Evolutionary conservation across 2,888 invertebrate species (phyloP).

Genomic region (Cosmia pyralina): DNA sequence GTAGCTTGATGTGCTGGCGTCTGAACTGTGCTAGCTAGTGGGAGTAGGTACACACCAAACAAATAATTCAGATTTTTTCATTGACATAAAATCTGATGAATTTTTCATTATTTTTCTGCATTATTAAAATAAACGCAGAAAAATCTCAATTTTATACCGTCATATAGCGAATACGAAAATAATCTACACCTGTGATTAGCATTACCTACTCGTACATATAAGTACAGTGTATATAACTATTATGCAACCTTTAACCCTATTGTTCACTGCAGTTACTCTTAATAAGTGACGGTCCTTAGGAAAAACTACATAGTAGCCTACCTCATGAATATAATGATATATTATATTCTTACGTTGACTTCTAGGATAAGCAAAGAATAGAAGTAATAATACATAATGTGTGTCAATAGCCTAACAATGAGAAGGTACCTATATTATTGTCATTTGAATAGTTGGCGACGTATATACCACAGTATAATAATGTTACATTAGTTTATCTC

Average conservation of each 20-base stretch:
- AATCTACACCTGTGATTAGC: not conserved
- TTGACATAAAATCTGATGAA: too few relatives aligned
- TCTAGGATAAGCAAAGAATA: conserved; percentile 30
- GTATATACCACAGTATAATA: not conserved
- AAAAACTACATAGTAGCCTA: not conserved
- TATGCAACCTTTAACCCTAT: conserved; percentile 17
- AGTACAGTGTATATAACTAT: conserved; percentile 9
- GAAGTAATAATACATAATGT: conserved; percentile 47
- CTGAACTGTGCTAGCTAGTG: not conserved
- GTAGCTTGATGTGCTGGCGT: too few relatives aligned
- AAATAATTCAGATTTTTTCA: too few relatives aligned
- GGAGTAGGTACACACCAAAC: not conserved
- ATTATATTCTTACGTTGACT: conserved; percentile 2
- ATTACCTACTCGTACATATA: too few relatives aligned
- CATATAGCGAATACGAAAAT: not conserved
- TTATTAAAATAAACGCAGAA: not conserved
- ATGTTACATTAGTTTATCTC: too few relatives aligned
- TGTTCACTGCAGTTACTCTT: conserved; percentile 18
- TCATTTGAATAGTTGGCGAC: conserved; percentile 41
- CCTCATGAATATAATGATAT: conserved; percentile 5
- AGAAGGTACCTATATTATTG: conserved; percentile 28
- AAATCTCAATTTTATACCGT: not conserved
- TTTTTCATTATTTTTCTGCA: too few relatives aligned
- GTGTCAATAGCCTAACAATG: conserved; percentile 52
- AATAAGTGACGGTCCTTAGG: not conserved